These are phyloP conservation scores for Lobophora halterata DNA, from an alignment of 2,888 invertebrate species.

Conservation along the genomic window DNA sequence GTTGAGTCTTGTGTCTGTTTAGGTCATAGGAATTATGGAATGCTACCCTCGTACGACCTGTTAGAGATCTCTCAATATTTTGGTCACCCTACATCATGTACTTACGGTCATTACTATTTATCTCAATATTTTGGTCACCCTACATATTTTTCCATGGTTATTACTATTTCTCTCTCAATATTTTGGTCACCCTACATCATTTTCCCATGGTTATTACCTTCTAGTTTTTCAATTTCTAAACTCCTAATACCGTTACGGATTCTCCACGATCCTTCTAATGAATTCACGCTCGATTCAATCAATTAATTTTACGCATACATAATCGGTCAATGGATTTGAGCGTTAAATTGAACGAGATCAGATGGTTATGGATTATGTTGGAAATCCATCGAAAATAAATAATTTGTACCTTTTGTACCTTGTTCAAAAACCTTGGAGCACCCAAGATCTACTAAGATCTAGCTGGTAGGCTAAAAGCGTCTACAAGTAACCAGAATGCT, in stretches of 20 bases:
- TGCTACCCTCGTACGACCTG: no score
- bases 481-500: no score
- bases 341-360: slow-evolving; percentile 13
- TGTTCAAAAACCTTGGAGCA: no score
- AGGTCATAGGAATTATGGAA: no score
- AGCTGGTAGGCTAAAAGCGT: no score
- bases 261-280: slow-evolving; percentile 11
- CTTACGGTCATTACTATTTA: background rate
- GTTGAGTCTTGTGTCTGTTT: no score
- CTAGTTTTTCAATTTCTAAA: slow-evolving; percentile 3
- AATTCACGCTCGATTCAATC: slow-evolving; percentile 7
- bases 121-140: no score
- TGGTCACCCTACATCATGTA: slow-evolving; percentile 9
- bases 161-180: background rate
- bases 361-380: background rate
- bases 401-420: no score
- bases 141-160: no score
- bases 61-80: background rate
- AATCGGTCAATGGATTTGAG: slow-evolving; percentile 16
- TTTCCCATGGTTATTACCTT: background rate
- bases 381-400: no score
- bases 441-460: no score
- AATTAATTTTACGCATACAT: slow-evolving; percentile 9
- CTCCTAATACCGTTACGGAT: slow-evolving; percentile 4
- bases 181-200: slow-evolving; percentile 9